phyloP scores from a whole-genome alignment of 2,888 invertebrate genomes.

The Chouioia cunea region DNA sequence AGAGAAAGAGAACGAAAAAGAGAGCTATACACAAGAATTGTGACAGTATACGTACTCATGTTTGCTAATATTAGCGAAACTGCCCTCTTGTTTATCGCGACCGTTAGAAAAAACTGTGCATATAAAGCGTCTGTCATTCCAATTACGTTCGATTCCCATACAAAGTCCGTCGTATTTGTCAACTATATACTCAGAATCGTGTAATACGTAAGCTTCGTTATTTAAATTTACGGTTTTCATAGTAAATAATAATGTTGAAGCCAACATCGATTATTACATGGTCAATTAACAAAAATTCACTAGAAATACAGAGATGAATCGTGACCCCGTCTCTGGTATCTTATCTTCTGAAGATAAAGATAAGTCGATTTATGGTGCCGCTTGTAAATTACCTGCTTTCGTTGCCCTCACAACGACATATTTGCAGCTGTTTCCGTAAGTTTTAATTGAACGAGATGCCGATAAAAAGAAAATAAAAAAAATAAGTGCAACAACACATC shows the following conservation, averaged over 20 bases:
- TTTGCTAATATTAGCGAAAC: neutral
- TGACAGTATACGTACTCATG: no score
- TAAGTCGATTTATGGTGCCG: constrained; percentile 31
- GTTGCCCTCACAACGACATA: constrained; percentile 6
- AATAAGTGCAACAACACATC: constrained; percentile 23
- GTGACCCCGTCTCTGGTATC: constrained; percentile 18
- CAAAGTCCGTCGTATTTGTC: constrained; percentile 29
- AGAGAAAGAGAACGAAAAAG: constrained; percentile 18
- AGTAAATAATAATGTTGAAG: neutral
- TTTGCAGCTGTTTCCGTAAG: no score
- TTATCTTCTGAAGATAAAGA: constrained; percentile 35
- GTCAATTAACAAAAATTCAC: constrained; percentile 22
- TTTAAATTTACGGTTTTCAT: constrained; percentile 38
- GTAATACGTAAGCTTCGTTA: constrained; percentile 31
- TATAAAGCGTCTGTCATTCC: constrained; percentile 35
- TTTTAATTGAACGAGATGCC: constrained; percentile 33
- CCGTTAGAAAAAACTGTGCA: constrained; percentile 33
- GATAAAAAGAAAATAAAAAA: constrained; percentile 6
- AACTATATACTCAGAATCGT: neutral
- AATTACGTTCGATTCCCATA: constrained; percentile 44
- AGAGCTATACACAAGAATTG: constrained; percentile 26
- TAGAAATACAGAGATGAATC: constrained; percentile 43
- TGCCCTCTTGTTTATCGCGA: no score
- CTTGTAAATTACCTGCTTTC: constrained; percentile 37
- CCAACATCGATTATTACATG: constrained; percentile 2